Conservation (phyloP, 2,888 invertebrate genomes). For the Hypena proboscidalis region DNA sequence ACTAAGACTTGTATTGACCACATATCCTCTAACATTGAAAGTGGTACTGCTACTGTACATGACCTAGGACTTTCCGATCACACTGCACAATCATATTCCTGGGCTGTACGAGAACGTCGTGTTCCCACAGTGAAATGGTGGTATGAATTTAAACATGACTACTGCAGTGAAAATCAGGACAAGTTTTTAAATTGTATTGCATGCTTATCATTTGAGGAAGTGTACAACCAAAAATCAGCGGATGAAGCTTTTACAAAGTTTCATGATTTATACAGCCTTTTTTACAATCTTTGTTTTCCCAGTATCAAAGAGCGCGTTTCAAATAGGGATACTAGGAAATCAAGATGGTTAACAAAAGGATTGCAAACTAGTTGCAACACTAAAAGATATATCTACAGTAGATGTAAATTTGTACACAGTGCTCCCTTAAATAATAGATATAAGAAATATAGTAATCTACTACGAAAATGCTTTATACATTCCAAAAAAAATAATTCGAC, state of each 20-base stretch:
- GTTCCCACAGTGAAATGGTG: neutral
- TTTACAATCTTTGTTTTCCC: constrained; percentile 6
- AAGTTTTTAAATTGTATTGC: neutral
- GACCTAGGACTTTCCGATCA: constrained; percentile 1
- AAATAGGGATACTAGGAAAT: constrained; percentile 2
- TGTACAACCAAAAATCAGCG: neutral
- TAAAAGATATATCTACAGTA: neutral
- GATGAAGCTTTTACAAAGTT: neutral
- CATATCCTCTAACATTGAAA: constrained; percentile 1
- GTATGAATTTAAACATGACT: neutral
- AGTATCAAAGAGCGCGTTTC: neutral
- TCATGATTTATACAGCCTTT: neutral
- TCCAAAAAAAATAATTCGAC: neutral
- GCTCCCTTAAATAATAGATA: neutral
- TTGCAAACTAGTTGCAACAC: neutral
- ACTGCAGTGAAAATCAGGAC: neutral
- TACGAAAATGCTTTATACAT: neutral
- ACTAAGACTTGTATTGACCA: constrained; percentile 1
- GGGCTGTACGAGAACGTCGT: neutral
- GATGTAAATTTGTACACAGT: neutral
- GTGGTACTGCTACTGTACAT: neutral
- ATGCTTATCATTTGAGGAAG: constrained; percentile 3
- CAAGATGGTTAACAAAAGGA: neutral
- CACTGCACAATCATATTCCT: neutral
- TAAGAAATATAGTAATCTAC: constrained; percentile 1